Conservation (phyloP, 2,888 invertebrate species). For the Tenthredo scrophulariae region DNA sequence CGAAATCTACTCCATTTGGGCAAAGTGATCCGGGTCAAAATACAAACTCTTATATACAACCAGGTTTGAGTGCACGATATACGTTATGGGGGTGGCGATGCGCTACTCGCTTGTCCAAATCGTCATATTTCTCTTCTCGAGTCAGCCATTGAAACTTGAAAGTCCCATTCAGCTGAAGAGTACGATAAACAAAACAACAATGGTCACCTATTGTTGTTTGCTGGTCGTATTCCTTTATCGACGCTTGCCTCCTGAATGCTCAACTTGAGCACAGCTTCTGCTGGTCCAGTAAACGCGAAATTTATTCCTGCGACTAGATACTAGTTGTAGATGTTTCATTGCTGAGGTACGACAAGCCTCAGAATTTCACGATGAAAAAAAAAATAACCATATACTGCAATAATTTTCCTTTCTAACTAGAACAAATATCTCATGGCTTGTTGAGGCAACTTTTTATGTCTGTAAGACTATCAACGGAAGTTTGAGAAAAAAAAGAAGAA, state of each 20-base stretch:
- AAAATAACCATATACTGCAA: background rate
- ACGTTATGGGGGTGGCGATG: conserved; percentile 10
- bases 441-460: background rate
- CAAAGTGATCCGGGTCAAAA: conserved; percentile 29
- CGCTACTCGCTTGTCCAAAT: conserved; percentile 39
- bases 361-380: background rate
- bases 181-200: conserved; percentile 49
- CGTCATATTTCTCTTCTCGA: conserved; percentile 34
- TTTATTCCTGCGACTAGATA: conserved; percentile 8
- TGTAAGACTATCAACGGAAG: background rate
- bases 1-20: conserved; percentile 21
- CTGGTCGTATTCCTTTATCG: conserved; percentile 46
- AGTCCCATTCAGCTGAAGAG: conserved; percentile 33
- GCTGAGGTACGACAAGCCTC: background rate
- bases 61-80: background rate
- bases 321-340: background rate
- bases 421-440: background rate
- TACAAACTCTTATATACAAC: conserved; percentile 12
- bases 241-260: conserved; percentile 32
- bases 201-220: conserved; percentile 43
- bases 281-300: conserved; percentile 13
- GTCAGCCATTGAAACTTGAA: conserved; percentile 40
- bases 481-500: background rate
- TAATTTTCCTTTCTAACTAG: background rate
- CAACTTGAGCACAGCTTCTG: conserved; percentile 19